These are phyloP conservation scores for Cephus pulcher DNA, from an alignment of 2,888 invertebrate genomes.

Conservation along the genomic window DNA sequence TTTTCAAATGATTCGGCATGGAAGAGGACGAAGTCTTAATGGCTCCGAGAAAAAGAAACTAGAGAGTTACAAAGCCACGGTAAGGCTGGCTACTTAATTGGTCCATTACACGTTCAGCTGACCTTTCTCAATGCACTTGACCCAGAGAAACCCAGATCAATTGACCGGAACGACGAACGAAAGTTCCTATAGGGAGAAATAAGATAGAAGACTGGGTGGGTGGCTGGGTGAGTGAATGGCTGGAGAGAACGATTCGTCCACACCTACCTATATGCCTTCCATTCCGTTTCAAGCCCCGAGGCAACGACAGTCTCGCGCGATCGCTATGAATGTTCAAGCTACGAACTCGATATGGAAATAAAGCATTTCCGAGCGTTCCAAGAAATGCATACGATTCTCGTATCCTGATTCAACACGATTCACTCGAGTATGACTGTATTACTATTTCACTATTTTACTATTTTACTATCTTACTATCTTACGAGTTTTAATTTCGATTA, in stretches of 20 bases:
- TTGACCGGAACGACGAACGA: slow-evolving; percentile 36
- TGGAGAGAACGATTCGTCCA: slow-evolving; percentile 39
- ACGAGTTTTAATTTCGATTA: background rate
- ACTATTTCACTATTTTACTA: background rate
- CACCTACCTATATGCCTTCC: slow-evolving; percentile 31
- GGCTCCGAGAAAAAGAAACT: background rate
- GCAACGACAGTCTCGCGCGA: slow-evolving; percentile 50
- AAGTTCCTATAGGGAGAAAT: slow-evolving; percentile 34
- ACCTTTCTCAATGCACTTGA: slow-evolving; percentile 28
- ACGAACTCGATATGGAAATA: slow-evolving; percentile 53
- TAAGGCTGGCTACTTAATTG: background rate
- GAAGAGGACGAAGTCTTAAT: background rate
- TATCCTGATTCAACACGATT: background rate
- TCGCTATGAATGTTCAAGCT: slow-evolving; percentile 46
- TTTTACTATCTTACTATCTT: no score
- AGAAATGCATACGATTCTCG: slow-evolving; percentile 44
- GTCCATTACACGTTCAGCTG: background rate
- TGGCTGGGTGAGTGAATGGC: background rate
- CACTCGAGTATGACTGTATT: background rate
- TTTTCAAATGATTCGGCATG: background rate
- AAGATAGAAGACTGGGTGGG: background rate
- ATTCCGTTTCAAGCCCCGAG: slow-evolving; percentile 39
- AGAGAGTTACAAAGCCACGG: background rate
- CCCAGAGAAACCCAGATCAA: slow-evolving; percentile 30
- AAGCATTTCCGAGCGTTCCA: slow-evolving; percentile 53